These are phyloP conservation scores for Diaperis boleti DNA, from an alignment of 2,888 invertebrate genomes.

Conservation along the genomic window DNA sequence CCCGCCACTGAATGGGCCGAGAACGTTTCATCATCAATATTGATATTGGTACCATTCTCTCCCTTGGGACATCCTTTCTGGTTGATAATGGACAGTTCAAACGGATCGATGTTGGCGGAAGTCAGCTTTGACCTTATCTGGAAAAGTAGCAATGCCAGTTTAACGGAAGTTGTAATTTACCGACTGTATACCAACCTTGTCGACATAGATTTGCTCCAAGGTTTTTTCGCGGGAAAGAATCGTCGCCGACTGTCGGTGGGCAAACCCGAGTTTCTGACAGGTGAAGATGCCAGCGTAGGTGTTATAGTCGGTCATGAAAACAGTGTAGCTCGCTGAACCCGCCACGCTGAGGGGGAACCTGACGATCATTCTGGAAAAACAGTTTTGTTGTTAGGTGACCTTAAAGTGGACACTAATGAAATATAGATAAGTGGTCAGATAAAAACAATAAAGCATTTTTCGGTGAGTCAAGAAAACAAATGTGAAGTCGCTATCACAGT, in stretches of 20 bases:
- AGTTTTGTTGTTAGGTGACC: neutral
- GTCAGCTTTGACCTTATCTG: slow-evolving; percentile 75
- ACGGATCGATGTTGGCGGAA: slow-evolving; percentile 79
- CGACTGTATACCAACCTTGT: slow-evolving; percentile 74
- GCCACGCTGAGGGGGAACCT: slow-evolving; percentile 82
- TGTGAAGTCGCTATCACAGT: no score
- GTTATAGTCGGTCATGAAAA: slow-evolving; percentile 81
- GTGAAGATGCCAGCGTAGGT: slow-evolving; percentile 83
- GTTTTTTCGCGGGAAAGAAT: slow-evolving; percentile 82
- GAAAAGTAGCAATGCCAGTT: slow-evolving; percentile 38
- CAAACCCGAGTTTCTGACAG: slow-evolving; percentile 81
- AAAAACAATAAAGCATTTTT: no score
- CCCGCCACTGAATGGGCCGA: slow-evolving; percentile 79
- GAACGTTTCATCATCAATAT: slow-evolving; percentile 82
- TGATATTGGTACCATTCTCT: slow-evolving; percentile 74
- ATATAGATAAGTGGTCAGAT: no score
- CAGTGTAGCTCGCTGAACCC: slow-evolving; percentile 80
- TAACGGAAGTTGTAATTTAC: neutral
- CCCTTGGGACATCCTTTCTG: slow-evolving; percentile 79
- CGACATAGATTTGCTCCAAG: slow-evolving; percentile 77
- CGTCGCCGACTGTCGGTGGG: slow-evolving; percentile 82
- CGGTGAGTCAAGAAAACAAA: no score
- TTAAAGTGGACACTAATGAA: neutral
- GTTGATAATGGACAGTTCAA: slow-evolving; percentile 79
- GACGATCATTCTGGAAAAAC: slow-evolving; percentile 76